phyloP scores from a whole-genome alignment of 2,113 vertebrate genomes.

The Myotis yumanensis region DNA sequence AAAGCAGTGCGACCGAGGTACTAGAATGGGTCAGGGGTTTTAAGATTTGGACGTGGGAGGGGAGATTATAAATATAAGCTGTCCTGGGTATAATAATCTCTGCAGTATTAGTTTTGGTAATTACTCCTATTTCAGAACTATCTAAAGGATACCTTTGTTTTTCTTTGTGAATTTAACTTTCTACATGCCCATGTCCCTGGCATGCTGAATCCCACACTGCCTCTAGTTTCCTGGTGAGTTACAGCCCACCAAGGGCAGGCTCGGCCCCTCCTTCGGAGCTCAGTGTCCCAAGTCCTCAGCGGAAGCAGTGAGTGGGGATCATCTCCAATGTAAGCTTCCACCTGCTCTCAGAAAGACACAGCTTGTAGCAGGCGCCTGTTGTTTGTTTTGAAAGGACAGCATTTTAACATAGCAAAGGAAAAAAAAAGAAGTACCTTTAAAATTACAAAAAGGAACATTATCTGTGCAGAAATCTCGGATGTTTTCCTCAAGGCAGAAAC shows the following conservation, averaged over 20 bases:
- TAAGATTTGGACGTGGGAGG: background rate
- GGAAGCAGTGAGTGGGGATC: background rate
- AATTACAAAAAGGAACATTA: background rate
- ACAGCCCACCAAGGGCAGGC: fast-evolving
- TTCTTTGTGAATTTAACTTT: constrained; percentile 14
- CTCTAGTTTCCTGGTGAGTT: constrained; percentile 1
- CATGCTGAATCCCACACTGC: background rate
- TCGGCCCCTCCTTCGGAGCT: background rate
- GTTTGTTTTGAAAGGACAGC: background rate
- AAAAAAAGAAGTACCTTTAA: constrained; percentile 12
- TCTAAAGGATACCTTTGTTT: background rate
- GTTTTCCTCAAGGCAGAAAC: background rate
- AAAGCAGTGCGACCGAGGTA: background rate
- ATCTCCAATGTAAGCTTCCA: background rate
- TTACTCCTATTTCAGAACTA: constrained; percentile 8
- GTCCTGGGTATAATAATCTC: background rate
- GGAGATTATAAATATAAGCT: constrained; percentile 5
- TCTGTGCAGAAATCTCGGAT: background rate
- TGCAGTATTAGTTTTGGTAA: background rate
- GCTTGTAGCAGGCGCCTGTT: background rate
- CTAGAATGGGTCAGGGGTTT: background rate
- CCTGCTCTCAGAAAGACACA: background rate
- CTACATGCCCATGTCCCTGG: background rate
- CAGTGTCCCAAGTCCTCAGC: background rate
- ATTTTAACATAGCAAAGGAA: background rate